Percentiles rank a stretch among this genome's conserved stretches.
Conservation (phyloP, 2,888 invertebrate species). For the Arrhopalites spinosus region DNA sequence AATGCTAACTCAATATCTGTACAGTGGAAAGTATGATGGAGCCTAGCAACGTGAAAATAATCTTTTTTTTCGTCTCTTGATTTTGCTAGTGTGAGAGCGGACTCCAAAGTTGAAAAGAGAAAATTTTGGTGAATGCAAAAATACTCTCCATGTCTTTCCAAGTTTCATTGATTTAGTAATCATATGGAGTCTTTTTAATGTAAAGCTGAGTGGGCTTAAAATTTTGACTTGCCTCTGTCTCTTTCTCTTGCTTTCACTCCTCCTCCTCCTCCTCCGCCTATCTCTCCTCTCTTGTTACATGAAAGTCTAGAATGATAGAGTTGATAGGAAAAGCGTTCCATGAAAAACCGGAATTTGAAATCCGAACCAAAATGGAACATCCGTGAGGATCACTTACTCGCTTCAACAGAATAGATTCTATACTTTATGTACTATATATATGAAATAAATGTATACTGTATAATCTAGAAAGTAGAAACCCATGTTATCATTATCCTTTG, state of each 20-base stretch:
- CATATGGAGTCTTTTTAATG: slow-evolving; percentile 14
- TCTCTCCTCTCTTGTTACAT: too few species aligned
- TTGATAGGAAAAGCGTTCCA: background rate
- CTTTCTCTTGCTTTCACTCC: background rate
- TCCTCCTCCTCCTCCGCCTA: background rate
- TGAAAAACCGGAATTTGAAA: background rate
- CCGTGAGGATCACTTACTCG: background rate
- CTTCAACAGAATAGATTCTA: background rate
- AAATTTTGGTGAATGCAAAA: background rate
- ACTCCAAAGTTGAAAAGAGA: background rate
- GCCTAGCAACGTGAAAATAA: too few species aligned
- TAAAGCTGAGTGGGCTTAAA: slow-evolving; percentile 1
- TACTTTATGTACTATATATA: background rate
- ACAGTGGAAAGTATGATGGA: too few species aligned
- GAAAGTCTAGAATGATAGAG: too few species aligned
- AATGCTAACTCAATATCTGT: too few species aligned
- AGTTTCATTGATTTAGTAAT: slow-evolving; percentile 50
- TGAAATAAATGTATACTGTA: background rate
- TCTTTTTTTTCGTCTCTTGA: background rate
- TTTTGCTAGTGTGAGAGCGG: too few species aligned
- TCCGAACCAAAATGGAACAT: background rate
- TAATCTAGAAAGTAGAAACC: background rate
- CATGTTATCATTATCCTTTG: slow-evolving; percentile 2
- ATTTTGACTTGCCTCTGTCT: background rate
- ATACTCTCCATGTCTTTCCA: background rate